Conservation (phyloP, 2,113 vertebrate genomes). For the Pteronura brasiliensis region DNA sequence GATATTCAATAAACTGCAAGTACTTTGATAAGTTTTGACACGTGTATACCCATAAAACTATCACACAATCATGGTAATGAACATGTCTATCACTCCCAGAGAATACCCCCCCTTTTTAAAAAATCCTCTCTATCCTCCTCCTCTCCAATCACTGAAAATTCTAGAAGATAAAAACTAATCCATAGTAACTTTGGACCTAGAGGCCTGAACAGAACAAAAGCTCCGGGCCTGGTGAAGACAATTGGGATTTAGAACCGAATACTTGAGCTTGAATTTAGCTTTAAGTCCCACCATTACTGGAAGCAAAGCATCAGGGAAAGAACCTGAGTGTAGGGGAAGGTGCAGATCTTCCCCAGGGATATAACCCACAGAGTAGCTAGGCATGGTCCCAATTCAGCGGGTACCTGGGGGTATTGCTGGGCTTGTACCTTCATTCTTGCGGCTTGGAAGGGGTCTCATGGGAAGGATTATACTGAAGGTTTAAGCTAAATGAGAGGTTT, state of each 20-base stretch:
- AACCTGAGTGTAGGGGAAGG: background rate
- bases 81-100: background rate
- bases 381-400: background rate
- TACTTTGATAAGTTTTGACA: background rate
- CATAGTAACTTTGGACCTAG: slow-evolving; percentile 1
- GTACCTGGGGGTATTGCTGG: background rate
- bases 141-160: background rate
- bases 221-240: background rate
- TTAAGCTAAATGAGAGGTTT: background rate
- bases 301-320: background rate
- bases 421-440: background rate
- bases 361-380: background rate
- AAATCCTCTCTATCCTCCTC: background rate
- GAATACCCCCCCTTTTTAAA: background rate
- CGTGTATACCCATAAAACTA: background rate
- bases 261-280: background rate
- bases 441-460: background rate
- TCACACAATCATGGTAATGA: background rate
- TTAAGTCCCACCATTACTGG: background rate
- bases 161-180: background rate
- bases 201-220: background rate
- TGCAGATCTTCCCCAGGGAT: background rate
- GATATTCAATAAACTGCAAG: background rate
- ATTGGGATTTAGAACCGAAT: background rate
- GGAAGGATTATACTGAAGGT: background rate